phyloP scores from a whole-genome alignment of 1,140 invertebrate species.

The Macrocentrus cingulum region DNA sequence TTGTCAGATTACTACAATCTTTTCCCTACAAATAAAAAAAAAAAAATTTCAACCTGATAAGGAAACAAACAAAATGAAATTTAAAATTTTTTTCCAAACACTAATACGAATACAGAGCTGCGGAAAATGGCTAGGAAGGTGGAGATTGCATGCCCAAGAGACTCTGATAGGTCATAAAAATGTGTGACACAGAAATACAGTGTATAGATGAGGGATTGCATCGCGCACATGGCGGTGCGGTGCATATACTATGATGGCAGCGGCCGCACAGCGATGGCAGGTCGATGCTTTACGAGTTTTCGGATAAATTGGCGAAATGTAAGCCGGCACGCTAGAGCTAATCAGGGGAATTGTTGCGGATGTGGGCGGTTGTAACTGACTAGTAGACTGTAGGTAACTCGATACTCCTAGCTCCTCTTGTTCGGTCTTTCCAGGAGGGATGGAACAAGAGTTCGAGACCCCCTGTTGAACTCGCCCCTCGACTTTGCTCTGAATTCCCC shows the following conservation, averaged over 20 bases:
- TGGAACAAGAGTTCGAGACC: conserved; percentile 29
- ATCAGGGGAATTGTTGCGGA: conserved; percentile 53
- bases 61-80: no score
- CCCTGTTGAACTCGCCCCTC: conserved; percentile 14
- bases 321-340: conserved; percentile 39
- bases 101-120: no score
- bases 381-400: conserved; percentile 43
- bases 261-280: conserved; percentile 26
- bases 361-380: conserved; percentile 47
- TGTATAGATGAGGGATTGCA: conserved; percentile 30
- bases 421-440: conserved; percentile 25
- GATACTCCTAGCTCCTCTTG: conserved; percentile 32
- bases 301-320: conserved; percentile 53
- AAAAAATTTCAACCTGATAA: no score
- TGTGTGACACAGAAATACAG: conserved; percentile 6
- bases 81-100: no score
- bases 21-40: no score
- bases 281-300: conserved; percentile 46
- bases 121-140: conserved; percentile 16
- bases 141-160: no score
- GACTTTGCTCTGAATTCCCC: conserved; percentile 1
- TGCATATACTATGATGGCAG: conserved; percentile 17
- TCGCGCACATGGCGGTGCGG: conserved; percentile 37
- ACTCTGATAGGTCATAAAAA: background rate
- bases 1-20: no score